Conservation (phyloP, 1,140 invertebrate species). For the Drosophila simulans region DNA sequence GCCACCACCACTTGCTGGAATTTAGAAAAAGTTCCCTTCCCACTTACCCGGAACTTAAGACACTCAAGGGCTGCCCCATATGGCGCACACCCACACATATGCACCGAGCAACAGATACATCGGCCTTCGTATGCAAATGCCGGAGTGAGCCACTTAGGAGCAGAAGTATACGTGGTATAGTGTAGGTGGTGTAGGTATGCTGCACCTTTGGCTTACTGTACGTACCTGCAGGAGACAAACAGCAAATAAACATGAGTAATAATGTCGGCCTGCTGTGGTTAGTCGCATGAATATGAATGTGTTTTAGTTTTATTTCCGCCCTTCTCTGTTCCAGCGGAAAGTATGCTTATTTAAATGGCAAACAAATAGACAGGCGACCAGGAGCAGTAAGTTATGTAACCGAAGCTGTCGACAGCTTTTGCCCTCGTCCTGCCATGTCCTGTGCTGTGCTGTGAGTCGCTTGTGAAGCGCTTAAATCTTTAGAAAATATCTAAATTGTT, state of each 20-base stretch:
- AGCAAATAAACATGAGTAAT: slow-evolving; percentile 72
- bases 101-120: slow-evolving; percentile 53
- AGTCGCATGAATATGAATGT: slow-evolving; percentile 71
- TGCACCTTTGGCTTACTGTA: slow-evolving; percentile 23
- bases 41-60: slow-evolving; percentile 79
- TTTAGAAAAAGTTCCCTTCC: slow-evolving; percentile 69
- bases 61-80: slow-evolving; percentile 56
- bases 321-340: slow-evolving; percentile 26
- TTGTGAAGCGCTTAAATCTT: slow-evolving; percentile 76
- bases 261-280: slow-evolving; percentile 63
- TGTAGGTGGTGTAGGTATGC: slow-evolving; percentile 6
- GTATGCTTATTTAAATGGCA: slow-evolving; percentile 80
- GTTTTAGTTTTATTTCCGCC: slow-evolving; percentile 28
- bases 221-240: slow-evolving; percentile 71
- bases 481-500: slow-evolving; percentile 81
- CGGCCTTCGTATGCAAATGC: slow-evolving; percentile 53
- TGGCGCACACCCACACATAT: slow-evolving; percentile 7
- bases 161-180: background rate
- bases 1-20: slow-evolving; percentile 73
- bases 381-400: slow-evolving; percentile 41
- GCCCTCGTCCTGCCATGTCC: slow-evolving; percentile 17
- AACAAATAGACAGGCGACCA: slow-evolving; percentile 59
- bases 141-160: slow-evolving; percentile 43
- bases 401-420: slow-evolving; percentile 70
- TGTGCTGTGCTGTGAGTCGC: slow-evolving; percentile 33